phyloP scores from a whole-genome alignment of 2,797 vertebrate genomes.

The Acanthopagrus latus region DNA sequence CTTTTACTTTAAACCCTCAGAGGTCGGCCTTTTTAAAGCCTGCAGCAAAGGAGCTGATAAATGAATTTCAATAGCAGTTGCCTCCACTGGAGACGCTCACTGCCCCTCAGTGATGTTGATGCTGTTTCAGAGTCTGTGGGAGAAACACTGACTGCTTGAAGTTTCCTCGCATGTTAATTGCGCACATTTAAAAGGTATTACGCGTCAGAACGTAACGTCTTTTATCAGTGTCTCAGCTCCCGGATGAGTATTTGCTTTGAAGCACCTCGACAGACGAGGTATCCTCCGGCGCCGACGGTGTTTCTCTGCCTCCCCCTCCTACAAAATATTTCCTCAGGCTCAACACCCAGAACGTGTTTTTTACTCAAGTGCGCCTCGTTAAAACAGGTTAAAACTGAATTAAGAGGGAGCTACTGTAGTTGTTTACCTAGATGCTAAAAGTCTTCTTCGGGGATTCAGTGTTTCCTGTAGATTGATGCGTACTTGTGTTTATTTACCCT shows the following conservation, averaged over 20 bases:
- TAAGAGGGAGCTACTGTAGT: conserved; percentile 28
- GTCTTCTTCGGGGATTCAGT: background rate
- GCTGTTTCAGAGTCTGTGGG: conserved; percentile 14
- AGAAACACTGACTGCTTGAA: background rate
- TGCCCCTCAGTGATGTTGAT: conserved; percentile 27
- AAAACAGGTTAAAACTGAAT: conserved; percentile 52
- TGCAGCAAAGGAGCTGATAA: conserved; percentile 29
- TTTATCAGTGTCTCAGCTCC: conserved; percentile 19
- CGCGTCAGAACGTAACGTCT: conserved; percentile 17
- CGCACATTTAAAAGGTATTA: conserved; percentile 31
- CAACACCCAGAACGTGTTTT: background rate
- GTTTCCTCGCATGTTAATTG: conserved; percentile 17
- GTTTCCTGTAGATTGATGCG: conserved; percentile 9
- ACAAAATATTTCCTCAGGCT: conserved; percentile 46
- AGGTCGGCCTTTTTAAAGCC: conserved; percentile 25
- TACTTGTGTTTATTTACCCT: conserved; percentile 50
- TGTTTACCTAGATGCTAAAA: conserved; percentile 52
- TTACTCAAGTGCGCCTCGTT: conserved; percentile 32
- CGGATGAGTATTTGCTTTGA: conserved; percentile 39
- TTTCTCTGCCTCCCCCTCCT: conserved; percentile 24
- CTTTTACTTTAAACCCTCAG: conserved; percentile 9
- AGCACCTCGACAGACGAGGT: conserved; percentile 14
- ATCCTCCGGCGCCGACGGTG: conserved; percentile 20
- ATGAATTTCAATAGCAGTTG: background rate
- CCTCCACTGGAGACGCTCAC: conserved; percentile 41